Conservation (phyloP, 2,797 vertebrate species). For the Gorsachius magnificus region DNA sequence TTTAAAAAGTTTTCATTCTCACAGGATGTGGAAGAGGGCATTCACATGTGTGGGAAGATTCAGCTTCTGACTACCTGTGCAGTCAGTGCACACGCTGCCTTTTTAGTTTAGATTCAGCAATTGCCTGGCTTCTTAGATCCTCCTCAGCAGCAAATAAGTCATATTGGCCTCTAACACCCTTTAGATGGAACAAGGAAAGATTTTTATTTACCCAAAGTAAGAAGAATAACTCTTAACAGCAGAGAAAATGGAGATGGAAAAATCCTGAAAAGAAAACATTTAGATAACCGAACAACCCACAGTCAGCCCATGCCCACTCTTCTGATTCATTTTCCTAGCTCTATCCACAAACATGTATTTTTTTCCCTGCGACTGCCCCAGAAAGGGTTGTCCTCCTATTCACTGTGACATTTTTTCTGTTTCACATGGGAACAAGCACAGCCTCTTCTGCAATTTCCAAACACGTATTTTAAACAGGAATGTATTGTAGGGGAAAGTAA, state of each 20-base stretch:
- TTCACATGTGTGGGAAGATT: background rate
- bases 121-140: background rate
- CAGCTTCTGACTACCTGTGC: background rate
- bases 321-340: background rate
- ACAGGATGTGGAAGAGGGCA: background rate
- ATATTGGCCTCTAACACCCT: background rate
- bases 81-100: background rate
- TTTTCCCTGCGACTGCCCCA: background rate
- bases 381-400: background rate
- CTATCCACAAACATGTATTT: background rate
- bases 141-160: background rate
- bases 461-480: background rate
- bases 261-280: background rate
- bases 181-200: background rate
- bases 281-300: background rate
- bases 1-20: background rate
- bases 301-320: background rate
- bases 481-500: background rate
- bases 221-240: background rate
- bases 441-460: constrained; percentile 6
- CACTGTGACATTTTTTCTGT: background rate
- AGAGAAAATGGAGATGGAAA: background rate
- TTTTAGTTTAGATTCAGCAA: background rate
- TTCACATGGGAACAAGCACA: background rate
- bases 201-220: background rate